Conservation (phyloP, 2,113 vertebrate genomes). For the Anseranas semipalmata region DNA sequence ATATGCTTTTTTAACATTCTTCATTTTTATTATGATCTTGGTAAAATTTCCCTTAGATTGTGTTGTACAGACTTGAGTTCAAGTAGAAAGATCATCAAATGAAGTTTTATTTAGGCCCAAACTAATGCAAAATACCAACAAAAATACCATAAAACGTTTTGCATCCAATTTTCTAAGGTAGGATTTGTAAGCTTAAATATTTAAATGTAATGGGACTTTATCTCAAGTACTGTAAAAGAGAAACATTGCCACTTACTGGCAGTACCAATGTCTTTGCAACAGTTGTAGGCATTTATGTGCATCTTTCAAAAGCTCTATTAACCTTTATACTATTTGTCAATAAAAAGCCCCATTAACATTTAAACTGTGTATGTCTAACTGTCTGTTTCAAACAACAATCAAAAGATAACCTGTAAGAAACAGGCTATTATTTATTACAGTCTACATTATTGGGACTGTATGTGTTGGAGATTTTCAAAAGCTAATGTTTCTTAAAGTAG, state of each 20-base stretch:
- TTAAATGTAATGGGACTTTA: background rate
- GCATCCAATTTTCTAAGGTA: background rate
- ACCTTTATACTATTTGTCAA: conserved; percentile 58
- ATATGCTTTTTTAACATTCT: background rate
- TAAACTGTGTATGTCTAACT: conserved; percentile 50
- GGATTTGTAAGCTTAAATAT: background rate
- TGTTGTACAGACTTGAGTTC: background rate
- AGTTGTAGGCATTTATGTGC: conserved; percentile 9
- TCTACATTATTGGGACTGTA: background rate
- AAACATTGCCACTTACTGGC: conserved; percentile 68
- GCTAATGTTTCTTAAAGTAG: background rate
- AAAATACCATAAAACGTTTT: background rate
- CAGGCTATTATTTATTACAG: background rate
- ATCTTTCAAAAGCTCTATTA: conserved; percentile 61
- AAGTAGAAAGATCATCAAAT: background rate
- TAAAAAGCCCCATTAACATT: conserved; percentile 71
- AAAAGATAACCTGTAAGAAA: conserved; percentile 33
- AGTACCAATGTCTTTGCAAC: background rate
- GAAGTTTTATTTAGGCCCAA: background rate
- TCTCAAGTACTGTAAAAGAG: background rate
- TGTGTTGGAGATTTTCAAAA: background rate
- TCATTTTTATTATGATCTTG: background rate
- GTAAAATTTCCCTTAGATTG: background rate
- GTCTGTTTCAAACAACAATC: conserved; percentile 32
- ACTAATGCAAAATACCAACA: background rate